Evolutionary conservation across 2,888 invertebrate species (phyloP), one percentile per base, ranked within the genome.

Genomic region (Ormyrus thymus): DNA sequence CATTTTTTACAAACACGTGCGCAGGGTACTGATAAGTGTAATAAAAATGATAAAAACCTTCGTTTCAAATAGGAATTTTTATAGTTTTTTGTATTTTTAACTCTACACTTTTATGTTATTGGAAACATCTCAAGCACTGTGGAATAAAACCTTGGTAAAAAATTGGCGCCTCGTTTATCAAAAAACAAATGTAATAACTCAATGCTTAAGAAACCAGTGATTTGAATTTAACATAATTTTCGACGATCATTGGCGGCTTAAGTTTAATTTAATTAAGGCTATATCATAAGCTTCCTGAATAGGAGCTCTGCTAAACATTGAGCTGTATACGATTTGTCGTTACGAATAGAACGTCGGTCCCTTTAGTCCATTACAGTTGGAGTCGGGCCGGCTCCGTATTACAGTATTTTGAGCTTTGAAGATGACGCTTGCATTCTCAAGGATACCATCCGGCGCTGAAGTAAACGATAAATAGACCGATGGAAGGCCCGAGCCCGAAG

Each of bases 401-500:
- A 68, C 9, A 8, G 46, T 29, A 9, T 46, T 13, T 53, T n/a
- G 83, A 85, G 86, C 86, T 88, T 88, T 87, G 86, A 86, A 80
- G 81, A 84, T 70, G 85, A 84, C 70, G 70, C 77, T 78, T 74
- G 81, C 75, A 79, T 68, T 61, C 79, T 76, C 75, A 6, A 29
- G 65, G 65, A 64, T 51, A 61, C n/a, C n/a, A 68, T 61, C 15
- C 43, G 62, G 13, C 46, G 70, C 43, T 64, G 70, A 78, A 79
- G 77, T 78, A 62, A 86, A 87, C 85, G 86, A 87, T 87, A 86
- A 87, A 87, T 85, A 86, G 86, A 83, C 85, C 81, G 83, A 87
- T 85, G 84, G 82, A 80, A n/a, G n/a, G 81, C 76, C 48, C 62
- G 51, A 51, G 51, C 56, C 15, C 13, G 45, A 2, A 50, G 62